Evolutionary conservation across 2,113 vertebrate species (phyloP).

Genomic region (Strix aluco): DNA sequence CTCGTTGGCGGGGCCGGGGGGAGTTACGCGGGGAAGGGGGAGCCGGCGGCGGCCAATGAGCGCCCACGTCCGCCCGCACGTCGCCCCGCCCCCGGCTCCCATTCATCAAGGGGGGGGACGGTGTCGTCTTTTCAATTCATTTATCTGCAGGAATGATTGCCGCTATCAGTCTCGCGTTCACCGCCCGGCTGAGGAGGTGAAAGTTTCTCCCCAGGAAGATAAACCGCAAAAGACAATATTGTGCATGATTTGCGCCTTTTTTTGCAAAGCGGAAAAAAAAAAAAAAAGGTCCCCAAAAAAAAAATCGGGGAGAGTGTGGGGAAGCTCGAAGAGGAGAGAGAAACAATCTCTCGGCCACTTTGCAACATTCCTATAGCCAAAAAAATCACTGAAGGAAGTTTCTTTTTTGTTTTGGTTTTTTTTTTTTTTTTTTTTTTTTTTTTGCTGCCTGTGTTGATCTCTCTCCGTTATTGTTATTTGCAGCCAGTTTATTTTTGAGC

Average conservation of each 20-base stretch:
- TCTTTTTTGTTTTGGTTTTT: conserved; percentile 25
- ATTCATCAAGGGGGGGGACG: conserved; percentile 99
- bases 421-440: background rate
- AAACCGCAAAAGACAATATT: conserved; percentile 99
- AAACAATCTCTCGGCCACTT: conserved; percentile 55
- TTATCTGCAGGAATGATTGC: conserved; percentile 99
- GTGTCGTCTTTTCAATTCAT: conserved; percentile 99
- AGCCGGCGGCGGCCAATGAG: conserved; percentile 82
- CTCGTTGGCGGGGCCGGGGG: conserved; percentile 90
- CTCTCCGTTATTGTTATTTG: conserved; percentile 52
- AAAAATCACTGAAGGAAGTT: conserved; percentile 63
- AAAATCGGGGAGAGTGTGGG: conserved; percentile 39
- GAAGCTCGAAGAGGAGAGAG: conserved; percentile 25
- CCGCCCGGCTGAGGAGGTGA: conserved; percentile 99
- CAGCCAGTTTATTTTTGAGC: conserved; percentile 36
- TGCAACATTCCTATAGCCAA: conserved; percentile 72
- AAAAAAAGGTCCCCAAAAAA: background rate
- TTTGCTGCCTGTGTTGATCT: background rate
- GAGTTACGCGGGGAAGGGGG: conserved; percentile 78
- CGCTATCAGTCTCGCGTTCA: conserved; percentile 99
- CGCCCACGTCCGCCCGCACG: conserved; percentile 73
- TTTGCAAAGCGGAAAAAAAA: conserved; percentile 81
- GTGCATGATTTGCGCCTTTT: conserved; percentile 90
- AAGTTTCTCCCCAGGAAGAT: conserved; percentile 99
- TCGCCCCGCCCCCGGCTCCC: conserved; percentile 89